Base-by-base conservation (phyloP, 2,797 vertebrate species). In the Pampus argenteus region DNA sequence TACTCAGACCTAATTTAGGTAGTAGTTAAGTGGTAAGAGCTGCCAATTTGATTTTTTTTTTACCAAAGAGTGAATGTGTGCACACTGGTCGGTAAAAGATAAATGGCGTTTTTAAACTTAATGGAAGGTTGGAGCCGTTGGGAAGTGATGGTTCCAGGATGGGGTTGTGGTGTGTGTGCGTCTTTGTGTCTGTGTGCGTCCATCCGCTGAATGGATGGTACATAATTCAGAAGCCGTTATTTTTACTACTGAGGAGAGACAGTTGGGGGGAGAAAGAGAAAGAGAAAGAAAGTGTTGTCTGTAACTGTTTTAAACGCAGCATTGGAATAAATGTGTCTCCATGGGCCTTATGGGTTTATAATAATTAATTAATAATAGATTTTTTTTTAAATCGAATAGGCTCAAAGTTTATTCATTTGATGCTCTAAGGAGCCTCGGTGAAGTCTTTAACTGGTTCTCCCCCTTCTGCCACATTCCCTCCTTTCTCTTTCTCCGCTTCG, bases 171-270 rank as follows among this genome's bases (percentile, higher is more conserved):
- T 60, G 49, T 38, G 49, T 38, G 44, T 18, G 15, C 40, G n/a
- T 44, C 40, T 44, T 44, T 60, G 50, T 58, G 51, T 47, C 5
- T 66, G 45, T 66, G 73, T 73, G 73, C 26, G 14, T 67, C 54
- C 49, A 47, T 52, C 62, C 55, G 5, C 62, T 64, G 71, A 87
- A 84, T 83, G 82, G 79, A 70, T 80, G 78, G 79, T 93, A 65
- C 87, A 93, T 93, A 79, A 93, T 93, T 93, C 72, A 94, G 49
- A 70, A 82, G 84, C 82, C 84, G 83, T 89, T 88, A 88, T 86
- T 90, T 84, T 82, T 82, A 58, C 61, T 18, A 49, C 62, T 18
- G 59, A 75, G 58, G 78, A 48, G 60, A 71, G 61, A 71, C 40
- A 57, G 78, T 9, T 29, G 25, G 58, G 52, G 34, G 44, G 8